Conservation (phyloP, 2,797 vertebrate genomes). For the Channa striata region DNA sequence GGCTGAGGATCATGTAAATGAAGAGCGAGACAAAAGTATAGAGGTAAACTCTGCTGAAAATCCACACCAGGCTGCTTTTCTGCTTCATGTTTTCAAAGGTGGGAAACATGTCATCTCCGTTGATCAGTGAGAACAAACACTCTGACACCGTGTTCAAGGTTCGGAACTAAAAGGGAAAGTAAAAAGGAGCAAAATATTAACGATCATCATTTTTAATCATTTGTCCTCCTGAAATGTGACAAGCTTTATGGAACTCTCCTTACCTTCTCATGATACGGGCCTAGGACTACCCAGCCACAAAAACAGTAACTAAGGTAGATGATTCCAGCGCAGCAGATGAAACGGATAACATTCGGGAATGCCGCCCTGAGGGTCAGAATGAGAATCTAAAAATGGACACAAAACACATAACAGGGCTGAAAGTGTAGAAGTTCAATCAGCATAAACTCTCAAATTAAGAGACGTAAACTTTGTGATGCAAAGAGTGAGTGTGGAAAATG, state of each 20-base stretch:
- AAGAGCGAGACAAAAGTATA: conserved; percentile 85
- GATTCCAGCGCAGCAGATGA: conserved; percentile 94
- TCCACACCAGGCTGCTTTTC: conserved; percentile 90
- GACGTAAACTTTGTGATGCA: too few species aligned
- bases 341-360: conserved; percentile 93
- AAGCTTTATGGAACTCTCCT: background rate
- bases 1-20: conserved; percentile 86
- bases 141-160: conserved; percentile 93
- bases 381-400: conserved; percentile 85
- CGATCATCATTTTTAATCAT: background rate
- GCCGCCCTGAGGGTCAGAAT: conserved; percentile 92
- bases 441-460: too few species aligned
- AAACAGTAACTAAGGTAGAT: conserved; percentile 97
- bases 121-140: conserved; percentile 95
- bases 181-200: too few species aligned
- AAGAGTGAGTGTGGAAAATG: too few species aligned
- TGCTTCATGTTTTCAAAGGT: conserved; percentile 92
- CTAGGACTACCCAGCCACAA: conserved; percentile 96
- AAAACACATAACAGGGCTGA: conserved; percentile 11
- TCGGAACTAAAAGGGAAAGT: conserved; percentile 85
- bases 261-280: conserved; percentile 94
- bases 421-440: too few species aligned
- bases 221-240: background rate
- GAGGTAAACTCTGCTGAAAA: conserved; percentile 94
- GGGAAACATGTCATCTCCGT: conserved; percentile 95